Evolutionary conservation across 1,140 invertebrate species (phyloP).

Genomic region (Drosophila tropicalis): DNA sequence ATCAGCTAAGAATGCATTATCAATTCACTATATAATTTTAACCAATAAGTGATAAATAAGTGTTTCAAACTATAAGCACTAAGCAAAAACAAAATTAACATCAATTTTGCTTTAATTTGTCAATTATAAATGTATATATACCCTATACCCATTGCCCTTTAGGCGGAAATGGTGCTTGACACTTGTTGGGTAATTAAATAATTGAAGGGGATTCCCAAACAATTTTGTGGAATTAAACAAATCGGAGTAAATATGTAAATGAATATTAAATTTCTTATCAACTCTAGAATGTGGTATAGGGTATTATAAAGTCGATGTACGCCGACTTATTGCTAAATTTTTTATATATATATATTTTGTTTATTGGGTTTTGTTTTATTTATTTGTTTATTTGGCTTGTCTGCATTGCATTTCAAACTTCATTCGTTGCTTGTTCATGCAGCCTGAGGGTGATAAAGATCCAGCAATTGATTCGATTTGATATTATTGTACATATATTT

Average conservation of each 20-base stretch:
- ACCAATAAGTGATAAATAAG: neutral
- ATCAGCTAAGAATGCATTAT: conserved; percentile 58
- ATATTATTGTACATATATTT: conserved; percentile 18
- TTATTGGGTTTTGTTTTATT: conserved; percentile 1
- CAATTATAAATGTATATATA: neutral
- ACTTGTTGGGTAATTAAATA: too few species aligned
- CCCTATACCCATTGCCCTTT: neutral
- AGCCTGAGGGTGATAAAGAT: conserved; percentile 40
- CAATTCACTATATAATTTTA: conserved; percentile 25
- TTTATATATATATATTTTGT: conserved; percentile 8
- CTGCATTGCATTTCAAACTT: conserved; percentile 59
- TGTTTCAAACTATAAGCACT: neutral
- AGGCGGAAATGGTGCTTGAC: neutral
- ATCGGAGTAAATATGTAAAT: neutral
- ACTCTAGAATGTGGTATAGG: neutral
- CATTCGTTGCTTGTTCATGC: conserved; percentile 75
- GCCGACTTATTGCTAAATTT: neutral
- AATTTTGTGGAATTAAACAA: neutral
- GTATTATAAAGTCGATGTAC: neutral
- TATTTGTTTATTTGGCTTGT: conserved; percentile 19
- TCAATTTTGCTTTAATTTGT: conserved; percentile 27
- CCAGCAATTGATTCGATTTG: conserved; percentile 8
- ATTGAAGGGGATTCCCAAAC: too few species aligned
- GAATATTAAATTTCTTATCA: too few species aligned
- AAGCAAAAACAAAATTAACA: conserved; percentile 37